phyloP scores from a whole-genome alignment of 2,797 vertebrate genomes.

The Denticeps clupeoides region DNA sequence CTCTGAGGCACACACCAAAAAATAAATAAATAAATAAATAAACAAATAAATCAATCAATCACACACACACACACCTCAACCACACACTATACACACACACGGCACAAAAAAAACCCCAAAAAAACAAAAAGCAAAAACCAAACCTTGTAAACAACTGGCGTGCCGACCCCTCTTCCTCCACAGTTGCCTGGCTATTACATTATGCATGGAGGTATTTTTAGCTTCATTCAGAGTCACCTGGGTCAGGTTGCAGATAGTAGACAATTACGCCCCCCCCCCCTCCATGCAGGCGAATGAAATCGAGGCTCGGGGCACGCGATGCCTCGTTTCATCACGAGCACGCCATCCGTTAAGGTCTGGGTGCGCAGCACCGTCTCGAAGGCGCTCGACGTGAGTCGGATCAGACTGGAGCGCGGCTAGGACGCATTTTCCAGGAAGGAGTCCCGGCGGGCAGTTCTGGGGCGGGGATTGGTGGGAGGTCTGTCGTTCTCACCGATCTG shows the following conservation, averaged over 20 bases:
- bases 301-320: no score
- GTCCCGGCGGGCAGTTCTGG: background rate
- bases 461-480: background rate
- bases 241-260: slow-evolving; percentile 24
- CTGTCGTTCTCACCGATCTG: slow-evolving; percentile 70
- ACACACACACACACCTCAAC: no score
- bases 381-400: no score
- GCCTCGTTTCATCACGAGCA: no score
- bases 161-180: no score
- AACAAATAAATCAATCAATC: slow-evolving; percentile 9
- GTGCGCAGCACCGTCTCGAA: no score
- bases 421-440: background rate
- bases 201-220: slow-evolving; percentile 30
- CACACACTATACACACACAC: no score
- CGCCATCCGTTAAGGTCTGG: no score
- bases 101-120: no score
- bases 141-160: no score
- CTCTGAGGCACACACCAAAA: slow-evolving; percentile 17
- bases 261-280: background rate
- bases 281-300: background rate
- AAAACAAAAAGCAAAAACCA: no score
- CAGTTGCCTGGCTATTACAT: slow-evolving; percentile 29
- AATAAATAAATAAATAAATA: slow-evolving; percentile 3
- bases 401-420: background rate
- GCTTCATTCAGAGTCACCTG: slow-evolving; percentile 19